phyloP scores from a whole-genome alignment of 2,797 vertebrate species.

The Manis javanica region DNA sequence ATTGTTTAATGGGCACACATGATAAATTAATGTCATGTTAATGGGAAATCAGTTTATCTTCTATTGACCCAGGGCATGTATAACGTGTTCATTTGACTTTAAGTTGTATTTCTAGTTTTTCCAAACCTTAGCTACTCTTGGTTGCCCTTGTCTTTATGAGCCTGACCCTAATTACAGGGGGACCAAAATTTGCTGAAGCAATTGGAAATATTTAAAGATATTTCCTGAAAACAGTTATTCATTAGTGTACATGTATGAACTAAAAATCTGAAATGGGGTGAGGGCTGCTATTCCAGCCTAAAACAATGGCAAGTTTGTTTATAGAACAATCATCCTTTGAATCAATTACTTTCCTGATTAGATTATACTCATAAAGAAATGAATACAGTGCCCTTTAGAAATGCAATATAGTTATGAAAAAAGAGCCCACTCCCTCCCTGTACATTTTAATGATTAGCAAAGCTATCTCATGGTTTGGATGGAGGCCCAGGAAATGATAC shows the following conservation, averaged over 20 bases:
- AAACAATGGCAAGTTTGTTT: slow-evolving; percentile 74
- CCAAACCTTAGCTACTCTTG: background rate
- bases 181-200: slow-evolving; percentile 36
- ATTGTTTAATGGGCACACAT: slow-evolving; percentile 65
- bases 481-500: slow-evolving; percentile 81
- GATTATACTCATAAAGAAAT: slow-evolving; percentile 79
- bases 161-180: background rate
- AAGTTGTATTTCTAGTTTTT: slow-evolving; percentile 46
- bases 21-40: slow-evolving; percentile 64
- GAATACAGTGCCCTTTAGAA: slow-evolving; percentile 79
- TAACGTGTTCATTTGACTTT: slow-evolving; percentile 58
- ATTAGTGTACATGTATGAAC: slow-evolving; percentile 4
- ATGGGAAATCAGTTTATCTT: slow-evolving; percentile 67
- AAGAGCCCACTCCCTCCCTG: slow-evolving; percentile 57
- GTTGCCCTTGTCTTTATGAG: background rate
- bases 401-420: slow-evolving; percentile 75
- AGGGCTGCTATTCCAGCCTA: slow-evolving; percentile 8
- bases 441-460: slow-evolving; percentile 82
- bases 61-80: background rate
- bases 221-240: slow-evolving; percentile 71
- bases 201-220: slow-evolving; percentile 54
- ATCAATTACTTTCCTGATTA: slow-evolving; percentile 80
- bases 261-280: slow-evolving; percentile 39
- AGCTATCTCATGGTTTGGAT: slow-evolving; percentile 81
- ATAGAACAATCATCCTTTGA: slow-evolving; percentile 67